Percentiles rank a stretch among this genome's conserved stretches.
phyloP scores from a whole-genome alignment of 2,113 vertebrate genomes.

The Lepus europaeus region DNA sequence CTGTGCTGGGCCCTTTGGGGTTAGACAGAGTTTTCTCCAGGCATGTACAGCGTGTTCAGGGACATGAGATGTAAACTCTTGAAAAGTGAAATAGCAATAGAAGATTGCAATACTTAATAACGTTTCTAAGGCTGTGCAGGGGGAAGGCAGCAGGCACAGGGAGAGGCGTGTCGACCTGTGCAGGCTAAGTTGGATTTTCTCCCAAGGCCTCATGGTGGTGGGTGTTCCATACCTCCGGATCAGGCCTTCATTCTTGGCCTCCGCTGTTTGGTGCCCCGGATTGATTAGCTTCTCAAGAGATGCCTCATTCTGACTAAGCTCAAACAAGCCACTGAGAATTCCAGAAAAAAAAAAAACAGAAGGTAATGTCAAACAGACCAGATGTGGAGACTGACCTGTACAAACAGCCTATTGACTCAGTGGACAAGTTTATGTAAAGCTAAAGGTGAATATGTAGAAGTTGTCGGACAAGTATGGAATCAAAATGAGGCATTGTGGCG shows the following conservation, averaged over 20 bases:
- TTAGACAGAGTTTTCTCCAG: not conserved
- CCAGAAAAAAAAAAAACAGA: not conserved
- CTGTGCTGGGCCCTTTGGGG: not conserved
- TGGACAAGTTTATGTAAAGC: not conserved
- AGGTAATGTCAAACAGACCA: not conserved
- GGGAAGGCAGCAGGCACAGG: not conserved
- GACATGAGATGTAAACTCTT: not conserved
- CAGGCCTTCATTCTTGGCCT: not conserved
- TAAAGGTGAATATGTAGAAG: not conserved
- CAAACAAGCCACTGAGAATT: not conserved
- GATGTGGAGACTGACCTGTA: not conserved
- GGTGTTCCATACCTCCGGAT: not conserved
- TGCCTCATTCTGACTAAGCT: not conserved
- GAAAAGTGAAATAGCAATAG: not conserved
- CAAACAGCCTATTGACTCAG: not conserved
- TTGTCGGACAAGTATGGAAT: not conserved
- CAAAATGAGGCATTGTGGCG: not conserved
- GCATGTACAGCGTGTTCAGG: not conserved
- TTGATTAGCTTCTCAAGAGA: not conserved
- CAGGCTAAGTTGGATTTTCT: not conserved
- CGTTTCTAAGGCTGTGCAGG: not conserved
- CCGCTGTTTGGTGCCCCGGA: not conserved
- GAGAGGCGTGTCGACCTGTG: not conserved
- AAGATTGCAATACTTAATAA: conserved; percentile 21
- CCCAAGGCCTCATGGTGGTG: not conserved